Evolutionary conservation across 2,888 invertebrate genomes (phyloP).

Genomic region (Tortricodes alternella): DNA sequence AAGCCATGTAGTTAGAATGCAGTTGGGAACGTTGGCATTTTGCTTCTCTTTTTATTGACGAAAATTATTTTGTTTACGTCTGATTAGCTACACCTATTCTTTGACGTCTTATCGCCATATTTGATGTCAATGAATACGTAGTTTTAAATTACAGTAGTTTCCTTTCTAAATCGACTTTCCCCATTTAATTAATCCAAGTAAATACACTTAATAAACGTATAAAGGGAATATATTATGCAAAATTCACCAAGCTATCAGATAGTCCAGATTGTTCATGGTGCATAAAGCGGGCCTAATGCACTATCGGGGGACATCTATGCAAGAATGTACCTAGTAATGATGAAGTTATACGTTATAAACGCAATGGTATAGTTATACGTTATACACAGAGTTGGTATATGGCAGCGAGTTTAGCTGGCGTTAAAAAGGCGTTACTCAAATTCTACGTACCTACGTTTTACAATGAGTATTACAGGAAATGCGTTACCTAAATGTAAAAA

Average conservation of each 20-base stretch:
- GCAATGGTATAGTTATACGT: neutral
- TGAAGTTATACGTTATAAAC: conserved; percentile 38
- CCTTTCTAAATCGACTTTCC: neutral
- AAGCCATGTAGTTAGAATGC: no score
- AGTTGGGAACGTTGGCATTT: no score
- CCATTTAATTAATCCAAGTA: conserved; percentile 17
- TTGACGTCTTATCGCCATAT: no score
- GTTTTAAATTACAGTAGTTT: neutral
- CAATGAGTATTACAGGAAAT: neutral
- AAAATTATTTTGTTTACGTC: no score
- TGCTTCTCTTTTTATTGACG: no score
- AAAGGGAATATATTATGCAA: conserved; percentile 30
- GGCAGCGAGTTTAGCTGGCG: neutral
- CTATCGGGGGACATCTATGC: conserved; percentile 43
- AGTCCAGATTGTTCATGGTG: conserved; percentile 24
- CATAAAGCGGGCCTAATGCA: conserved; percentile 21
- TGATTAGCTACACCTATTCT: no score
- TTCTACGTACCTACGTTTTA: no score
- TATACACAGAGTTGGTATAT: conserved; percentile 4
- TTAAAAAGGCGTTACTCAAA: neutral
- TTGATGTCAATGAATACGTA: no score
- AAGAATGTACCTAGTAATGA: conserved; percentile 42
- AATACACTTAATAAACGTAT: conserved; percentile 28
- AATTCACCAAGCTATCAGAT: conserved; percentile 18
- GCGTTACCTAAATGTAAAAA: no score